phyloP scores from a whole-genome alignment of 2,797 vertebrate genomes.

The Siniperca obscura region DNA sequence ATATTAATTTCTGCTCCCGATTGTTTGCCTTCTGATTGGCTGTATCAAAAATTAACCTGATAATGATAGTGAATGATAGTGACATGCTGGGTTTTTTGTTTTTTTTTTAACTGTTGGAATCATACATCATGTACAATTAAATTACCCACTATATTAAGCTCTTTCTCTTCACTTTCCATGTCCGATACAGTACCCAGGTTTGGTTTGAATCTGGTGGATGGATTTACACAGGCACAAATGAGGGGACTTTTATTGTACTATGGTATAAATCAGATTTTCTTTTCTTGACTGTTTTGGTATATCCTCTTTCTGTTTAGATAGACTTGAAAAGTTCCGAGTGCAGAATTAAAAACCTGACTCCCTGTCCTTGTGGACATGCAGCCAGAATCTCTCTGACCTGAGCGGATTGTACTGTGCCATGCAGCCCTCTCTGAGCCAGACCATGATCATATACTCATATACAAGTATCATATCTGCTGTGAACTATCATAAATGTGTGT shows the following conservation, averaged over 20 bases:
- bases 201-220: slow-evolving; percentile 1
- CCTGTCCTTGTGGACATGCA: slow-evolving; percentile 14
- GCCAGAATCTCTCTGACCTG: slow-evolving; percentile 18
- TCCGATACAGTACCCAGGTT: not conserved
- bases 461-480: slow-evolving; percentile 42
- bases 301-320: not conserved
- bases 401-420: slow-evolving; percentile 52
- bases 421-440: slow-evolving; percentile 14
- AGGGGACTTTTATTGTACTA: not conserved
- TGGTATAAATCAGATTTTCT: not conserved
- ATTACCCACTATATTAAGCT: not conserved
- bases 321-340: not conserved
- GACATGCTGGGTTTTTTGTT: no score
- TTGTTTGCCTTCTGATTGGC: not conserved
- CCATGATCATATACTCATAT: not conserved
- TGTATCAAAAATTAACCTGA: not conserved
- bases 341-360: not conserved
- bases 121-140: not conserved
- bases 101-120: not conserved
- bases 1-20: not conserved
- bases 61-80: no score
- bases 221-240: slow-evolving; percentile 13
- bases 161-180: not conserved
- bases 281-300: not conserved
- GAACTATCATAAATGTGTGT: slow-evolving; percentile 43